Evolutionary conservation across 2,113 vertebrate species (phyloP), one percentile per base, ranked within the genome.

Genomic region (Amia ocellicauda): DNA sequence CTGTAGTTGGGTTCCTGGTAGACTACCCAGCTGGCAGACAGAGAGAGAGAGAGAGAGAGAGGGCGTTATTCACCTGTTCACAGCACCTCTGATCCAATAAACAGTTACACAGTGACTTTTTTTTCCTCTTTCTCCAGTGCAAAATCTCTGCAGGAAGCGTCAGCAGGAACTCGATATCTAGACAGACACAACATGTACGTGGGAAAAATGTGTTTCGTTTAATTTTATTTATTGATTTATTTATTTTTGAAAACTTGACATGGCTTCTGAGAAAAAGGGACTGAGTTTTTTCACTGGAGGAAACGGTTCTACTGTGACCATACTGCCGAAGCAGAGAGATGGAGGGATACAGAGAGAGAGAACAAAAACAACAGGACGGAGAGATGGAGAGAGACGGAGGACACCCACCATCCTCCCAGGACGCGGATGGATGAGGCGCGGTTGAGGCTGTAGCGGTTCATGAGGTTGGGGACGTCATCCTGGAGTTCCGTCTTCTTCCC

Each of bases 1-100:
- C 80, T 82, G 84, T 84, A 90, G 83, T 90, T 88, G 0, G 86
- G 85, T 66, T 90, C 88, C 80, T 88, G 86, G 53, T 88, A 88
- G 14, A 82, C 71, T 47, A 82, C 86, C 88, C 88, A 90, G 42
- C 88, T 90, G 58, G 13, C 14, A 58, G 47, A 43, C 28, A 52
- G 4, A 26, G 41, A 40, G 4, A 28, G 11, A 52, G 42, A 63
- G 1, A 58, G 17, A 24, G 9, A 20, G 31, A 10, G 5, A 4
- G 31, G 11, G 31, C 2, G 31, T 36, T 36, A 36, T 10, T 36
- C 31, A 36, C 11, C 31, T 10, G 31, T 10, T 1, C 31, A 10
- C 31, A 7, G 31, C 31, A 36, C 31, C 31, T 7, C 31, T 36
- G 31, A 4, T 7, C 31, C 31, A 47, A n/a, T n/a, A n/a, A n/a